A percentile compares a stretch with the other conserved stretches of the same genome.
These are phyloP conservation scores for Poecilia velifera DNA, from an alignment of 2,797 vertebrate species.

Conservation along the genomic window DNA sequence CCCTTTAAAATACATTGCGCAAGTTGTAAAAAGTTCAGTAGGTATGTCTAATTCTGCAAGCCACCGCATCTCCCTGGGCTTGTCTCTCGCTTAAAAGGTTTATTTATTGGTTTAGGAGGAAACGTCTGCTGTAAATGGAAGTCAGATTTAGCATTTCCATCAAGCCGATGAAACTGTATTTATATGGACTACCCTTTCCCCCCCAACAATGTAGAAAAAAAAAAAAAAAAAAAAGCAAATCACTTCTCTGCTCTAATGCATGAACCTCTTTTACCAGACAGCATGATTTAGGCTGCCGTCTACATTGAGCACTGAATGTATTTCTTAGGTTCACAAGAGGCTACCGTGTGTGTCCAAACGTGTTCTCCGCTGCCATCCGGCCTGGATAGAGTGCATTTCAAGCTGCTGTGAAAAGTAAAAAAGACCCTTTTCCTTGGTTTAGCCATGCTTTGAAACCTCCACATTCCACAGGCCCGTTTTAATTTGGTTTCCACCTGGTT, in stretches of 20 bases:
- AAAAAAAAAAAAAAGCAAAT: not conserved
- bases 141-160: not conserved
- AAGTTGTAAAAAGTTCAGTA: not conserved
- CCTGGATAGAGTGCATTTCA: slow-evolving; percentile 33
- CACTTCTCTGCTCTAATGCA: not conserved
- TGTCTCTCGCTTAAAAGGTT: not conserved
- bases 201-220: not conserved
- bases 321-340: slow-evolving; percentile 34
- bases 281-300: slow-evolving; percentile 6
- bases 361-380: slow-evolving; percentile 29
- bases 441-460: slow-evolving; percentile 46
- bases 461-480: slow-evolving; percentile 61
- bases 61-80: not conserved
- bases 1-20: not conserved
- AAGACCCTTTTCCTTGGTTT: slow-evolving; percentile 43
- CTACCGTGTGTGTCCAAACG: slow-evolving; percentile 45
- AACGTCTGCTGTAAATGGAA: not conserved
- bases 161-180: not conserved
- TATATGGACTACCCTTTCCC: fast-evolving
- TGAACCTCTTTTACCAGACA: not conserved
- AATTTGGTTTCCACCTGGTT: slow-evolving; percentile 78
- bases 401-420: slow-evolving; percentile 43
- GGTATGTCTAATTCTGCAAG: not conserved
- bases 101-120: not conserved
- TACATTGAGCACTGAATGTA: slow-evolving; percentile 22